These are phyloP conservation scores for Eremophila alpestris DNA, from an alignment of 2,797 vertebrate species.

Conservation along the genomic window DNA sequence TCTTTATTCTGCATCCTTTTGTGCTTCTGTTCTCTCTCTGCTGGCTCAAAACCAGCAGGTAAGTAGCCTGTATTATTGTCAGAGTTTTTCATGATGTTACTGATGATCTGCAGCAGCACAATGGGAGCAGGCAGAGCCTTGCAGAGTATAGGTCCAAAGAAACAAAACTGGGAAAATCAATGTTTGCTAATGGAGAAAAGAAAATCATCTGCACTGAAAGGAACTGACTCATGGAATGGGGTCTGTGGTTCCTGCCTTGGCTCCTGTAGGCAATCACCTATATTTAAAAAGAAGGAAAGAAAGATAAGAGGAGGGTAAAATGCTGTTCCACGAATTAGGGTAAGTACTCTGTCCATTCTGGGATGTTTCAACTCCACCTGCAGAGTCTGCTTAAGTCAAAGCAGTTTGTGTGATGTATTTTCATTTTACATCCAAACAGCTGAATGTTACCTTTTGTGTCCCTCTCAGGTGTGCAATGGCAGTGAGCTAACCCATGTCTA, in stretches of 20 bases:
- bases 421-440: not conserved
- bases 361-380: not conserved
- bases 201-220: constrained; percentile 6
- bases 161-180: constrained; percentile 67
- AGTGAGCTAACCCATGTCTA: not conserved
- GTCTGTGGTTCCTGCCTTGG: not conserved
- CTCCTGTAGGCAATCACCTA: not conserved
- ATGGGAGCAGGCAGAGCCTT: not conserved
- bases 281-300: not conserved
- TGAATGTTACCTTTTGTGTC: not conserved
- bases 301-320: not conserved
- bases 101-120: constrained; percentile 13
- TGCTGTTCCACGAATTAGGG: not conserved
- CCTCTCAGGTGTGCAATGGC: not conserved
- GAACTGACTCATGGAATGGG: constrained; percentile 32
- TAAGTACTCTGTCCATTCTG: not conserved
- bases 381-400: not conserved
- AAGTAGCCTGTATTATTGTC: not conserved
- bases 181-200: constrained; percentile 21
- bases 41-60: constrained; percentile 9
- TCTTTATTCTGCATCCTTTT: constrained; percentile 6
- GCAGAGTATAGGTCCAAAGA: constrained; percentile 46
- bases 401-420: not conserved
- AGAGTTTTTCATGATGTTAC: constrained; percentile 19
- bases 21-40: not conserved